Base-by-base conservation (phyloP, 2,113 vertebrate species). In the Pao palembangensis region DNA sequence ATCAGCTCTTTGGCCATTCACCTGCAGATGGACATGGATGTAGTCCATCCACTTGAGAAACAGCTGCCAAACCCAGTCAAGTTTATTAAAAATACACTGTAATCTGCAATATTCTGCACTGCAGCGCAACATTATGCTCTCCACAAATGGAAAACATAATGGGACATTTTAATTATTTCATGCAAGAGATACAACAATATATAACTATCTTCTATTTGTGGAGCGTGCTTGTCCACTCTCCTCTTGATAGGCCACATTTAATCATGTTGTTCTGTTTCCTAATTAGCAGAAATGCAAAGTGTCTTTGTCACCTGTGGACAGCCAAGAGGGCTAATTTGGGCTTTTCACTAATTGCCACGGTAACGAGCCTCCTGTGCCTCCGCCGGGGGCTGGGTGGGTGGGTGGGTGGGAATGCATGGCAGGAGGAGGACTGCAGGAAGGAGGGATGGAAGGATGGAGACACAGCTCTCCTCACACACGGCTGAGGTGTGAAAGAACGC, bases 281-380 rank as follows among this genome's bases (percentile, higher is more conserved):
- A 91, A 91, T 90, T 90, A 91, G 84, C 82, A 87, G 79, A 88
- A 88, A 88, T 87, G 85, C 88, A 83, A 87, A 88, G 85, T 88
- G 85, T 87, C 87, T 88, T 88, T 90, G 88, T 91, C 88, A 91
- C 90, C 89, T 91, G 88, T 90, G 88, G 87, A 90, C 87, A 88
- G 85, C 87, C 81, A 87, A 89, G 89, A 86, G 84, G 86, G 83
- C 88, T 91, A 91, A 92, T 91, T 90, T 91, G 85, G 88, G 84
- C 88, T 83, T 87, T 87, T 88, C 74, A 82, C 88, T 91, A 91
- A 92, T 92, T 92, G 91, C 89, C 87, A 90, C 88, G 83, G 90
- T 91, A 91, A 92, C 89, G 85, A 89, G 88, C 86, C 86, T 88
- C 90, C 88, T 88, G 88, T 82, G 89, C 84, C 85, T 87, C 78